Conservation (phyloP, 2,797 vertebrate genomes). For the Emys orbicularis region DNA sequence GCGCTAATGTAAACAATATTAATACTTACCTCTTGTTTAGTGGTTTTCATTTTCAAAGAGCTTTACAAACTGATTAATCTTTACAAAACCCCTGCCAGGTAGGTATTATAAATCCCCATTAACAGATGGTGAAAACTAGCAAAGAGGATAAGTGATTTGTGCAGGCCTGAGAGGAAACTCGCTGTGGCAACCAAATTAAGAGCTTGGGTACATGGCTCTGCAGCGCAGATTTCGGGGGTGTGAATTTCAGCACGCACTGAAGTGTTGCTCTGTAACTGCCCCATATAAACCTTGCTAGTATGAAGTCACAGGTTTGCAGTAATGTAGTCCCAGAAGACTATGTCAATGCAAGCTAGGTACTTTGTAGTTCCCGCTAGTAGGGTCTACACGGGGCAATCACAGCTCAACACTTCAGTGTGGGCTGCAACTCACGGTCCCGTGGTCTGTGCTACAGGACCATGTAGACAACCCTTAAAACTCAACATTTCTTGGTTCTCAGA, state of each 20-base stretch:
- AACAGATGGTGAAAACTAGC: slow-evolving; percentile 51
- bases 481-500: not conserved
- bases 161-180: not conserved
- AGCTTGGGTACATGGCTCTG: not conserved
- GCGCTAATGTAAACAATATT: slow-evolving; percentile 62
- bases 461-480: not conserved
- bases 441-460: not conserved
- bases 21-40: slow-evolving; percentile 50
- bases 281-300: not conserved
- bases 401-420: not conserved
- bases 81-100: slow-evolving; percentile 45
- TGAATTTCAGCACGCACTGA: not conserved
- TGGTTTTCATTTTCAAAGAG: slow-evolving; percentile 62
- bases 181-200: not conserved
- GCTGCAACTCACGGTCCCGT: not conserved
- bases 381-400: not conserved
- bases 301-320: not conserved
- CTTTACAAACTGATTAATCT: slow-evolving; percentile 61
- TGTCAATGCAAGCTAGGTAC: not conserved
- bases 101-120: slow-evolving; percentile 26
- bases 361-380: not conserved
- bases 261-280: not conserved
- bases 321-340: not conserved
- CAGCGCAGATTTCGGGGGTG: not conserved
- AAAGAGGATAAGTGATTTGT: slow-evolving; percentile 54